These are phyloP conservation scores for Drosophila rellima DNA, from an alignment of 2,888 invertebrate species.

Conservation along the genomic window DNA sequence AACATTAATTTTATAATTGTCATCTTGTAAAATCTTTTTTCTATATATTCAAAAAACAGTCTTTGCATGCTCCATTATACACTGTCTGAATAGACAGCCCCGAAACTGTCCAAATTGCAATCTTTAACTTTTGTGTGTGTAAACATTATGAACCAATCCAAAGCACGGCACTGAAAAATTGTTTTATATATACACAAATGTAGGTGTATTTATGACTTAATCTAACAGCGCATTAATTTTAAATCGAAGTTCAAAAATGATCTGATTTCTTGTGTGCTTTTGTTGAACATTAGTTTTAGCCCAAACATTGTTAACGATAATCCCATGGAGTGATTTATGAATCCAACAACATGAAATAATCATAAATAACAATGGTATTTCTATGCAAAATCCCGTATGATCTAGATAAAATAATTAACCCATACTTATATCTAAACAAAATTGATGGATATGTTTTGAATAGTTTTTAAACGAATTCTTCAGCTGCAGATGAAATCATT, in stretches of 20 bases:
- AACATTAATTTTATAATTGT: slow-evolving; percentile 37
- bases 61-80: not conserved
- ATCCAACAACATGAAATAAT: slow-evolving; percentile 43
- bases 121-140: slow-evolving; percentile 23
- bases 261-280: slow-evolving; percentile 63
- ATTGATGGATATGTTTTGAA: slow-evolving; percentile 31
- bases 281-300: slow-evolving; percentile 62
- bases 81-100: not conserved
- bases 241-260: slow-evolving; percentile 32
- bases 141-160: slow-evolving; percentile 29
- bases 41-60: not conserved
- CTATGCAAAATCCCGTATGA: slow-evolving; percentile 49
- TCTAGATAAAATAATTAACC: slow-evolving; percentile 45
- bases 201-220: slow-evolving; percentile 24
- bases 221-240: slow-evolving; percentile 34
- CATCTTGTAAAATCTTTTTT: slow-evolving; percentile 1
- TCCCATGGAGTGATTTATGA: slow-evolving; percentile 41
- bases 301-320: slow-evolving; percentile 55
- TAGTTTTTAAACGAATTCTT: slow-evolving; percentile 27
- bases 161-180: slow-evolving; percentile 53
- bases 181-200: slow-evolving; percentile 35
- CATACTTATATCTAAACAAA: slow-evolving; percentile 25
- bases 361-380: slow-evolving; percentile 54
- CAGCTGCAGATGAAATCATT: slow-evolving; percentile 49
- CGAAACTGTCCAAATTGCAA: slow-evolving; percentile 3